A percentile compares a stretch with the other conserved stretches of the same genome.
These are phyloP conservation scores for Siniperca obscura DNA, from an alignment of 2,797 vertebrate genomes.

Conservation along the genomic window DNA sequence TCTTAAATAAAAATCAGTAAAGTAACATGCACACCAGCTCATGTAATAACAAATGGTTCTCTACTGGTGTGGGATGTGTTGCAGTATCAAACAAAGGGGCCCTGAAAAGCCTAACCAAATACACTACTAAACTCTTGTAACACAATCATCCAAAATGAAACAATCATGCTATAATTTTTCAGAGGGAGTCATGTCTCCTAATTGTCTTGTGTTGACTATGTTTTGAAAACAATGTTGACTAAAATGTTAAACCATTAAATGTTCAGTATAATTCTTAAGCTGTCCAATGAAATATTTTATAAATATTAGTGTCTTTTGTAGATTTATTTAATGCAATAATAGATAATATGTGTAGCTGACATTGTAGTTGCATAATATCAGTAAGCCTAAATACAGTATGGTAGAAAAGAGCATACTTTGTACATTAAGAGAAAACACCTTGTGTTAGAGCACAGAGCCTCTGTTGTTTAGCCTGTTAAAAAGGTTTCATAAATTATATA, in stretches of 20 bases:
- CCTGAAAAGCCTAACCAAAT: not conserved
- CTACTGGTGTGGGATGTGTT: not conserved
- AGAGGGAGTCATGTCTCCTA: not conserved
- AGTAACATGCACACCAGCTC: not conserved
- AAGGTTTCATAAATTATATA: not conserved
- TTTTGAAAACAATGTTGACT: not conserved
- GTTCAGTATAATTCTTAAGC: not conserved
- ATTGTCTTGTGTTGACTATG: not conserved
- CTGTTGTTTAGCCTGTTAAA: not conserved
- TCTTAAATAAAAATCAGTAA: not conserved
- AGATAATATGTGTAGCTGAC: not conserved
- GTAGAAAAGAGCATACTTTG: not conserved
- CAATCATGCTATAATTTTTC: not conserved
- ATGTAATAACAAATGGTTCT: not conserved
- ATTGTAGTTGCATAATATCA: constrained; percentile 4
- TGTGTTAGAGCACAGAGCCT: constrained; percentile 4
- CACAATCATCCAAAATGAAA: not conserved
- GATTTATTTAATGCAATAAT: constrained; percentile 6
- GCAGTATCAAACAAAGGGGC: not conserved
- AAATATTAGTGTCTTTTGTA: not conserved
- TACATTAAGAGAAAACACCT: not conserved
- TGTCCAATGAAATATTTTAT: not conserved
- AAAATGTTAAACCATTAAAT: not conserved
- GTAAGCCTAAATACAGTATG: not conserved
- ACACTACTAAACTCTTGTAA: not conserved